A percentile compares a stretch with the other conserved stretches of the same genome.
These are phyloP conservation scores for Sebastes oblongus DNA, from an alignment of 2,797 vertebrate species.

Conservation along the genomic window DNA sequence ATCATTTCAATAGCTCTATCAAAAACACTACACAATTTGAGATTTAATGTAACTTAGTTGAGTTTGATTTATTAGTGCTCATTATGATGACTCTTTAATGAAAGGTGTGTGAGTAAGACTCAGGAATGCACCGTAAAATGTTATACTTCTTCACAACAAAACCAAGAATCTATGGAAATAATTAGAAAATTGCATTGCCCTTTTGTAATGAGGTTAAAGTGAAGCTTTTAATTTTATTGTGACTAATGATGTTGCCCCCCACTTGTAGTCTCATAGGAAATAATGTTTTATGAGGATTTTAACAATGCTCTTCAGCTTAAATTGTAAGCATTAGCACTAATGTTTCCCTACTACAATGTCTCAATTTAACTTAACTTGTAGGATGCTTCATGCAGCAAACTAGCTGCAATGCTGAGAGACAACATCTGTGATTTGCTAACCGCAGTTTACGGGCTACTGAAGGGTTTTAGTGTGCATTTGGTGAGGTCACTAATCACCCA, in stretches of 20 bases:
- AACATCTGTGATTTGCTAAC: too few species aligned
- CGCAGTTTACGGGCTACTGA: not conserved
- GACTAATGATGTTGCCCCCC: not conserved
- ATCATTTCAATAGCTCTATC: not conserved
- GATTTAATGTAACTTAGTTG: not conserved
- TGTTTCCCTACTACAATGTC: not conserved
- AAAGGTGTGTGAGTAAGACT: not conserved
- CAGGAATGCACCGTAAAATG: not conserved
- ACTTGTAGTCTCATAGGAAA: not conserved
- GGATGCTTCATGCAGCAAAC: not conserved
- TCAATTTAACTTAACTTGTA: not conserved
- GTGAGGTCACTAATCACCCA: not conserved
- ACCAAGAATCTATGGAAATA: not conserved
- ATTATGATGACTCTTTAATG: not conserved
- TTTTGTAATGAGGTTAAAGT: not conserved
- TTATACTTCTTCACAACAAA: not conserved
- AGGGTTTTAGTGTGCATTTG: not conserved
- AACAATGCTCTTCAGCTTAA: not conserved
- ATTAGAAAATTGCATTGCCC: not conserved
- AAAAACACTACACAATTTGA: not conserved
- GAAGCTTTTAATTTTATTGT: not conserved
- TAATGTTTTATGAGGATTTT: not conserved
- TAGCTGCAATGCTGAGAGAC: not conserved
- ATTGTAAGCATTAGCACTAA: not conserved
- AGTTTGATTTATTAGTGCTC: not conserved